Conservation (phyloP, 2,113 vertebrate genomes). For the Hydropotes inermis region DNA sequence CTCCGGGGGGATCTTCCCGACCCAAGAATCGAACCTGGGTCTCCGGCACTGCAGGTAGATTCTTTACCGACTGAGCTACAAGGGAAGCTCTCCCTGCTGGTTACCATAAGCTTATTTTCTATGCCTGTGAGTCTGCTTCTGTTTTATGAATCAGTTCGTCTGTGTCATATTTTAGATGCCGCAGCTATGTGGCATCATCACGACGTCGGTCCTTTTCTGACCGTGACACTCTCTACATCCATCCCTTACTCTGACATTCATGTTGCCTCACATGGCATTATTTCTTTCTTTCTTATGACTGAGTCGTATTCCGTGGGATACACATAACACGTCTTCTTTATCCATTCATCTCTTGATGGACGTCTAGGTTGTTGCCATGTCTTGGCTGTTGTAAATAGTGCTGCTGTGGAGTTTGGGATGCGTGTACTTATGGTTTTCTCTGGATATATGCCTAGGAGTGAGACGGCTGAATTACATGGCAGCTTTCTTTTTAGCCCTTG, state of each 20-base stretch:
- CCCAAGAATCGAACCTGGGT: not conserved
- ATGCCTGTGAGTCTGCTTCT: not conserved
- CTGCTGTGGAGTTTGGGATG: not conserved
- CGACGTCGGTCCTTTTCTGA: rapidly evolving
- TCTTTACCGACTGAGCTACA: not conserved
- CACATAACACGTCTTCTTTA: rapidly evolving
- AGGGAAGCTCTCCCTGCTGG: not conserved
- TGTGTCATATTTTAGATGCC: not conserved
- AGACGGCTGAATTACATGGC: not conserved
- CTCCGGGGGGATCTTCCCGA: not conserved
- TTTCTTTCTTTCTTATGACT: no score
- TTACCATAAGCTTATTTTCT: not conserved
- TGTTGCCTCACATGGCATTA: rapidly evolving
- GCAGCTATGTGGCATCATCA: rapidly evolving
- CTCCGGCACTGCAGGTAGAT: not conserved
- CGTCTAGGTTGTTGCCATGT: rapidly evolving
- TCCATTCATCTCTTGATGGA: rapidly evolving
- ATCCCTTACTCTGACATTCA: rapidly evolving
- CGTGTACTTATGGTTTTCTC: not conserved
- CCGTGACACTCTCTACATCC: rapidly evolving
- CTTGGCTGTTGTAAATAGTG: not conserved
- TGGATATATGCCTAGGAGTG: not conserved
- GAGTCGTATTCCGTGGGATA: not conserved
- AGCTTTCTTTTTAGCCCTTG: not conserved
- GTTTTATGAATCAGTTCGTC: not conserved